Base-by-base conservation (phyloP, 2,888 invertebrate species). In the Chymomyza caudatula region DNA sequence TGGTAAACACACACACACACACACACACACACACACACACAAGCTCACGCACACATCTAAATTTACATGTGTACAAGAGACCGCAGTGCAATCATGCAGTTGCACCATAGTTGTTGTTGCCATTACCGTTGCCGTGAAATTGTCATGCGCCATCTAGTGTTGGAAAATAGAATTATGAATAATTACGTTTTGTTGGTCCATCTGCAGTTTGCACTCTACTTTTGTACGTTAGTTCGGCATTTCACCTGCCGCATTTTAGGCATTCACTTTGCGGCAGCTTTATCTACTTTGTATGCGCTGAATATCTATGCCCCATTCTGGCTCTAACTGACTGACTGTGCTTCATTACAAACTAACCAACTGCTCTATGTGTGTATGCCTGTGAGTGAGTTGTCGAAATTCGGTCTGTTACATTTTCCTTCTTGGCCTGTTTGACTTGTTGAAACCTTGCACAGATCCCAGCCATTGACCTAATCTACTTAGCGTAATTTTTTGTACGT, bases 131-230 rank as follows among this genome's bases (percentile, higher is more conserved):
- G 71, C 68, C 73, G 76, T 73, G 64, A 83, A 83, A 83, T 83
- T 71, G 76, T 69, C 73, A 68, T 65, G 84, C 81, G 63, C 78
- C 81, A 66, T 78, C 81, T 75, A 80, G 71, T 78, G 78, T 63
- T 85, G 51, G 69, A 73, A 85, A 83, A 80, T 80, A 85, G 76
- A 85, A 80, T 80, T 80, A 80, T 80, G 84, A 85, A 80, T 80
- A 80, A 80, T 80, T 83, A 71, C 76, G 78, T 69, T 78, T 79
- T 78, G 71, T 74, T 74, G 64, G 42, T n/a, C 51, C 51, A 56
- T 47, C 23, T 37, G 29, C 11, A 8, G 29, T 37, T 37, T 56
- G 22, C 42, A 43, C 15, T 20, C 69, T 78, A 78, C 76, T 76
- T 78, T 76, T 72, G 49, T 64, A 69, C 67, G 63, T 44, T 55